Percentiles rank a stretch among this genome's conserved stretches.
phyloP scores from a whole-genome alignment of 2,797 vertebrate species.

The Kryptopterus vitreolus region DNA sequence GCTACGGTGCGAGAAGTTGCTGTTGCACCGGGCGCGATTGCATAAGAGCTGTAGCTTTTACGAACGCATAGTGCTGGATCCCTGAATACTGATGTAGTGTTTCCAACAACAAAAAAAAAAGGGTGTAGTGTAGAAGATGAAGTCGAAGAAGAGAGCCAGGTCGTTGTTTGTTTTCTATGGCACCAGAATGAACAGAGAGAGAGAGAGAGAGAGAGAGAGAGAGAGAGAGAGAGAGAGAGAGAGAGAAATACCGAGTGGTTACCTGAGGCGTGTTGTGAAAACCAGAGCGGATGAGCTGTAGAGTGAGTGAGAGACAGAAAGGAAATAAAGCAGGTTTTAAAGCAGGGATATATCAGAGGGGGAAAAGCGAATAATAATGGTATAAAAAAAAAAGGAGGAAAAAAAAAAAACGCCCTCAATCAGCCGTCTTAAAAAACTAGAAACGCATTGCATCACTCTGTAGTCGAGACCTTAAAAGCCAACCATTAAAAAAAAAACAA shows the following conservation, averaged over 20 bases:
- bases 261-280: conserved; percentile 41
- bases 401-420: not conserved
- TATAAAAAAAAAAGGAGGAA: not conserved
- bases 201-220: too few species aligned
- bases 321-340: not conserved
- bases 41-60: conserved; percentile 75
- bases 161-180: conserved; percentile 6
- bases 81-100: conserved; percentile 76
- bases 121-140: not conserved
- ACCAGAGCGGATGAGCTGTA: conserved; percentile 58
- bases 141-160: not conserved
- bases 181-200: conserved; percentile 15
- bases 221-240: not conserved
- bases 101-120: conserved; percentile 53
- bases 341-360: not conserved
- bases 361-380: not conserved
- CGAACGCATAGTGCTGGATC: conserved; percentile 81
- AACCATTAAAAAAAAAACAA: not conserved
- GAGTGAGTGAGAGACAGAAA: not conserved
- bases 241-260: not conserved
- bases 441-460: not conserved
- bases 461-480: not conserved
- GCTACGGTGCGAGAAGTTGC: conserved; percentile 72
- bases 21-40: conserved; percentile 70
- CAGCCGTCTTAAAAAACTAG: not conserved